Evolutionary conservation across 1,140 invertebrate species (phyloP).

Genomic region (Drosophila bifasciata): DNA sequence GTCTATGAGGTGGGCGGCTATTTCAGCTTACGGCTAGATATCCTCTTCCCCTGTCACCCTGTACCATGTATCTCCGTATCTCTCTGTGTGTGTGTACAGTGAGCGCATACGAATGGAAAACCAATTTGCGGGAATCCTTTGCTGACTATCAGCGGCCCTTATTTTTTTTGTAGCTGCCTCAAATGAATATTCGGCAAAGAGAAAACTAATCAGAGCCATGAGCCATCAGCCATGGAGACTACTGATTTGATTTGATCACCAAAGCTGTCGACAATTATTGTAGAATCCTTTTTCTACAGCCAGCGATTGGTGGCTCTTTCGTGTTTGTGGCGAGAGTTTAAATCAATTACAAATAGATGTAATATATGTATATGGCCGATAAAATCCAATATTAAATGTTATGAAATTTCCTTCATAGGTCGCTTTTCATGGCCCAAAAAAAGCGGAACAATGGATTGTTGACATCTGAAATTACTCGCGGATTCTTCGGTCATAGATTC

Average conservation of each 20-base stretch:
- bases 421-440: no score
- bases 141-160: slow-evolving; percentile 22
- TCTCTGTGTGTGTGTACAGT: slow-evolving; percentile 18
- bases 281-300: no score
- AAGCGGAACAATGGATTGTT: no score
- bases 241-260: slow-evolving; percentile 33
- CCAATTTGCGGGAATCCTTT: slow-evolving; percentile 41
- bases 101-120: slow-evolving; percentile 17
- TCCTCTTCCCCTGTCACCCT: no score
- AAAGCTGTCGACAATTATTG: background rate
- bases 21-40: background rate
- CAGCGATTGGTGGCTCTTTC: no score
- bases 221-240: background rate
- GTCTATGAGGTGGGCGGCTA: no score
- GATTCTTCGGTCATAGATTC: no score
- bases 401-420: no score
- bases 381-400: background rate
- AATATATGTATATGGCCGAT: no score
- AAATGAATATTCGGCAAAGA: slow-evolving; percentile 23
- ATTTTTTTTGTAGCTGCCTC: background rate
- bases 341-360: no score
- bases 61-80: background rate
- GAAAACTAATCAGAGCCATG: slow-evolving; percentile 8
- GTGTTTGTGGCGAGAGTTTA: no score
- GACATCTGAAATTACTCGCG: no score